Evolutionary conservation across 1,140 invertebrate genomes (phyloP), one percentile per base, ranked within the genome.

Genomic region (Zaprionus gabonicus): DNA sequence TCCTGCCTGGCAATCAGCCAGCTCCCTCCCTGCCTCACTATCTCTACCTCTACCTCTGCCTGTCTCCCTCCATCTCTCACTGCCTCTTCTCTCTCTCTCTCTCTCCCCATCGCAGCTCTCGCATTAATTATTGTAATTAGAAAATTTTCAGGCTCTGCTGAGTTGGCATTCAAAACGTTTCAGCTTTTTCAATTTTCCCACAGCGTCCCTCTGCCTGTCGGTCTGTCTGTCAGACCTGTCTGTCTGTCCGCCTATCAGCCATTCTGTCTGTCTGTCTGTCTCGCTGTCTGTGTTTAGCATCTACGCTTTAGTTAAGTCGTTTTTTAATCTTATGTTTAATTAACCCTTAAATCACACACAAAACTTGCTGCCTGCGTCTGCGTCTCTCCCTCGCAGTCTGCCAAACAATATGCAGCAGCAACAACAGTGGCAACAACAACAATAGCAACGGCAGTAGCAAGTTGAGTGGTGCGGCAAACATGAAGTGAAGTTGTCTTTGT

Each of bases 91-190:
- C 67, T 49, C 13, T 53, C 13, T 5, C 59, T 44, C 1, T 23
- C 27, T 28, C 17, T 57, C 20, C 4, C 12, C 51, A 28, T n/a
- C 44, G 6, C 34, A 17, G 17, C 13, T 27, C 65, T 66, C 63
- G 82, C 78, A 84, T 85, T 84, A 85, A 84, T 85, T 84, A 85
- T 84, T 81, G 82, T 84, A 85, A 84, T 84, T 84, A 84, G 70
- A 84, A 84, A 85, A 81, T 85, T 81, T 81, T 82, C 70, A 78
- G 70, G 44, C 73, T 78, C 67, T 58, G 25, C 25, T 36, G 28
- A 58, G 56, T 49, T 77, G 69, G 53, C 66, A 78, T 67, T n/a
- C 62, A 76, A 59, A 65, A 71, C 49, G 36, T 27, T 68, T 65
- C 67, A 51, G 34, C 41, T 67, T 73, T 71, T 71, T 68, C 72